These are phyloP conservation scores for Linurgus olivaceus DNA, from an alignment of 2,797 vertebrate genomes.

Conservation along the genomic window DNA sequence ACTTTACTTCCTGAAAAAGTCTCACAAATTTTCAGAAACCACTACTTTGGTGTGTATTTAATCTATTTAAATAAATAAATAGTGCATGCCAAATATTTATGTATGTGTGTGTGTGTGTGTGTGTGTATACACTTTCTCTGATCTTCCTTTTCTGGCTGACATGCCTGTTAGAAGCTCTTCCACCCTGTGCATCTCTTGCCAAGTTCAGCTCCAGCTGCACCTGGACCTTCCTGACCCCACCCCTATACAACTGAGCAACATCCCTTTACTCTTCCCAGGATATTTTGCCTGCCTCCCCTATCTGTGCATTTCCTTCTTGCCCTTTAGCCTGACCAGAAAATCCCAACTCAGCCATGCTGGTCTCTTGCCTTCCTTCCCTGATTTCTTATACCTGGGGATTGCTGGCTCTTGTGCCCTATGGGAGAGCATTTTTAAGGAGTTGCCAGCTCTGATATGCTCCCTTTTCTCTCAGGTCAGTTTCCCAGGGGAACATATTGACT, in stretches of 20 bases:
- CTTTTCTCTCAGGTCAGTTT: not conserved
- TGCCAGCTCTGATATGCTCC: not conserved
- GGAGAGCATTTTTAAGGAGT: not conserved
- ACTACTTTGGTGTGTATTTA: not conserved
- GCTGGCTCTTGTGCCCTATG: not conserved
- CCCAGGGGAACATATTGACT: not conserved
- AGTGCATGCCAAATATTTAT: too few relatives aligned
- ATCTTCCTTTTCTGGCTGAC: not conserved
- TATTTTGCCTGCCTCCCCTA: not conserved
- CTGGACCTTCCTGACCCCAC: not conserved
- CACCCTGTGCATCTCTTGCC: not conserved
- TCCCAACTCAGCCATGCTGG: not conserved
- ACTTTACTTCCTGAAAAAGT: not conserved
- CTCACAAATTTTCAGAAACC: not conserved
- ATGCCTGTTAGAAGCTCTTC: not conserved
- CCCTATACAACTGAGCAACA: not conserved
- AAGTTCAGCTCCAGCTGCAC: not conserved
- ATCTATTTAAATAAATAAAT: too few relatives aligned
- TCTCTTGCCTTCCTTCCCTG: not conserved
- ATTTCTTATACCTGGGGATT: not conserved
- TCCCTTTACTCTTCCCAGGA: not conserved
- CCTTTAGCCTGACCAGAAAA: not conserved
- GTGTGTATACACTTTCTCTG: rapidly evolving
- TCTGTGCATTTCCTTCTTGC: not conserved
- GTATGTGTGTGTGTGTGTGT: not conserved